Evolutionary conservation across 2,888 invertebrate genomes (phyloP), one percentile per base, ranked within the genome.

Genomic region (Apamea epomidion): DNA sequence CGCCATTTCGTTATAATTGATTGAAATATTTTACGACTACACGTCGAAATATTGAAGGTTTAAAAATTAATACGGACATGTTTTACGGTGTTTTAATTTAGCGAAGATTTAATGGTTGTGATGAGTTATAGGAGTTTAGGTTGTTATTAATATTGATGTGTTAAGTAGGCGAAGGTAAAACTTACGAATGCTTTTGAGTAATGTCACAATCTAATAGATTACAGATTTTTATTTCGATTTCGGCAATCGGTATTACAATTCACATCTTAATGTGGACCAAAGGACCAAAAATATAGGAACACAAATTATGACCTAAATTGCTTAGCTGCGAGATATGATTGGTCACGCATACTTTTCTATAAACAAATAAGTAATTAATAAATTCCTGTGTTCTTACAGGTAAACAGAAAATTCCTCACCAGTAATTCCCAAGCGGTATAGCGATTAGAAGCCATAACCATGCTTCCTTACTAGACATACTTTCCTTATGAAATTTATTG

Each of bases 51-150:
- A 88, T 85, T 88, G 68, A 87, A 77, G 68, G 76, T 81, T 86
- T 85, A 76, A 80, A 86, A 86, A 80, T 80, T 81, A 81, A 84
- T 65, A 72, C 76, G 68, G 79, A 75, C 58, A 60, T 81, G 81
- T 78, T 88, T 86, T 82, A 87, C 87, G 65, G 71, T 69, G 51
- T 86, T 86, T 87, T 90, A 88, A 90, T 88, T 86, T 90, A 84
- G 88, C 81, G 76, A 82, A 77, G 85, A 78, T 83, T 87, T 86
- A 85, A 86, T 86, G 85, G 79, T 72, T 70, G 64, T 62, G 72
- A 75, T 81, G 80, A 84, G 64, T 86, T 83, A 87, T 88, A 74
- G 69, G 3, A 10, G 72, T 48, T 83, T 80, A 80, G 54, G 72
- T 69, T 75, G 72, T 78, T 65, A 65, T 51, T 76, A 60, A 74